Percentiles rank a stretch among this genome's conserved stretches.
Evolutionary conservation across 1,140 invertebrate species (phyloP).

Genomic region (Apis florea): DNA sequence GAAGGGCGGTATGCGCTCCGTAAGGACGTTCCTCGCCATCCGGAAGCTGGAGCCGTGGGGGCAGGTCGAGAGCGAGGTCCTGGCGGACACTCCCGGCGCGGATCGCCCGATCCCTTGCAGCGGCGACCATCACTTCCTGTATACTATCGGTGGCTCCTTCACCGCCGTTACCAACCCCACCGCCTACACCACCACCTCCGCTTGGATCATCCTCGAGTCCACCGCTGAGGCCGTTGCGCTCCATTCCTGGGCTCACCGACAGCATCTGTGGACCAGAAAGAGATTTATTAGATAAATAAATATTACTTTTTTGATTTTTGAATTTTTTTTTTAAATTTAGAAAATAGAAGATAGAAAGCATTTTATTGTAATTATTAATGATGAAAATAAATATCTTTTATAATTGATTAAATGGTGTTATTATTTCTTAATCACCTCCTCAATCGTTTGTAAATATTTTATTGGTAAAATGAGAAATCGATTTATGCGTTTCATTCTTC

Average conservation of each 20-base stretch:
- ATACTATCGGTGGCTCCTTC: conserved; percentile 79
- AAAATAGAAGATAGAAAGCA: too few species aligned
- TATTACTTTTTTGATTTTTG: too few species aligned
- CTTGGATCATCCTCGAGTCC: conserved; percentile 76
- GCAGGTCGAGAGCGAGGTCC: conserved; percentile 84
- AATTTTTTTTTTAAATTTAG: not conserved
- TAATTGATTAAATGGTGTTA: too few species aligned
- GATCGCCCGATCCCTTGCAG: conserved; percentile 81
- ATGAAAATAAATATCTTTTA: too few species aligned
- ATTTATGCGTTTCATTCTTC: too few species aligned
- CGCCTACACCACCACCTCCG: conserved; percentile 55
- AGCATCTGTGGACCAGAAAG: conserved; percentile 80
- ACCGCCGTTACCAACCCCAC: conserved; percentile 62
- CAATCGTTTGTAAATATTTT: too few species aligned
- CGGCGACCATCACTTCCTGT: conserved; percentile 78
- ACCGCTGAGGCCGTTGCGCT: conserved; percentile 80
- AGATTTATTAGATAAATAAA: not conserved
- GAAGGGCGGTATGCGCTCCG: conserved; percentile 82
- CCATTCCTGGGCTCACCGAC: conserved; percentile 82
- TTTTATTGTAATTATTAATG: too few species aligned
- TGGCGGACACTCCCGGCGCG: conserved; percentile 82
- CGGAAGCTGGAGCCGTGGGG: conserved; percentile 85
- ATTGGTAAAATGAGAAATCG: too few species aligned
- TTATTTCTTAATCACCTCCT: too few species aligned
- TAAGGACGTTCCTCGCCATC: conserved; percentile 87